Evolutionary conservation across 2,797 vertebrate species (phyloP).

Genomic region (Manis crassicaudata): DNA sequence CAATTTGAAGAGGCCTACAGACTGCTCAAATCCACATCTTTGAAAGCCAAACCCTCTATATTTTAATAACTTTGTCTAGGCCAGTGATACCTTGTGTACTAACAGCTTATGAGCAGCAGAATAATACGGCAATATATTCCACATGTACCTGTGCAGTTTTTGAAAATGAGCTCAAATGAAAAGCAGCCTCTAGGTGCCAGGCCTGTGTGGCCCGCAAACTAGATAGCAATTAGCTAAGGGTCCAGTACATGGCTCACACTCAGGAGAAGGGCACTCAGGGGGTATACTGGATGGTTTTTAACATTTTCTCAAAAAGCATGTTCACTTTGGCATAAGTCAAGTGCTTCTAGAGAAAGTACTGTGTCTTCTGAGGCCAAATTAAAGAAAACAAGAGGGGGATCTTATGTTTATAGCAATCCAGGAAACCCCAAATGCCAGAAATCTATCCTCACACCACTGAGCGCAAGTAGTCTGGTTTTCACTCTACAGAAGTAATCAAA

Average conservation of each 20-base stretch:
- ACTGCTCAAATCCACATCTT: neutral
- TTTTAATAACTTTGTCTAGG: neutral
- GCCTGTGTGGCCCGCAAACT: neutral
- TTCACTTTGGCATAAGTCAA: neutral
- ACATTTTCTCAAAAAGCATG: neutral
- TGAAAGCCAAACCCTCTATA: neutral
- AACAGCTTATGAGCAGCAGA: neutral
- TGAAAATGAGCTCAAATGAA: neutral
- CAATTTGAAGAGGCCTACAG: neutral
- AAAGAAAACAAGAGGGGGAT: neutral
- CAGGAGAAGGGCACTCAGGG: neutral
- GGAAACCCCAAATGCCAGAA: constrained; percentile 13
- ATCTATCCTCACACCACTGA: neutral
- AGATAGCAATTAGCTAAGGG: neutral
- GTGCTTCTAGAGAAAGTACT: neutral
- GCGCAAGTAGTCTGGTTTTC: neutral
- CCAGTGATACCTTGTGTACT: neutral
- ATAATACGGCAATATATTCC: neutral
- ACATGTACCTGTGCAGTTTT: neutral
- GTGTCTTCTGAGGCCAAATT: neutral
- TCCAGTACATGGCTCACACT: no score
- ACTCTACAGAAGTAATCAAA: neutral
- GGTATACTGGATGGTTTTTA: neutral
- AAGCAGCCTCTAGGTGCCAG: neutral
- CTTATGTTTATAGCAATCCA: neutral